A percentile compares a stretch with the other conserved stretches of the same genome.
phyloP scores from a whole-genome alignment of 2,888 invertebrate genomes.

The Pristionchus exspectatus region DNA sequence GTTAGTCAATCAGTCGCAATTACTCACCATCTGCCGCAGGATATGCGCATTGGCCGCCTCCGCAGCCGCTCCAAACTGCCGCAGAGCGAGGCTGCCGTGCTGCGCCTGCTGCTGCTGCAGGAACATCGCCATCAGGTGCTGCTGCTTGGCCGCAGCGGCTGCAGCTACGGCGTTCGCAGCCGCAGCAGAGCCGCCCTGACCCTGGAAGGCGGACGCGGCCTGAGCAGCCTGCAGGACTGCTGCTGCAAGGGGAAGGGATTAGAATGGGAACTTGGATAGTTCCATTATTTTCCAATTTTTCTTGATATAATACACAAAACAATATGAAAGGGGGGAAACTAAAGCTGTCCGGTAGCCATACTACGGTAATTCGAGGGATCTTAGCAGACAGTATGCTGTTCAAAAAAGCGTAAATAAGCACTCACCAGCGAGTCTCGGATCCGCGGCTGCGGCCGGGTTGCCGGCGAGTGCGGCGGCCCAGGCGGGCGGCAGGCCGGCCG shows the following conservation, averaged over 20 bases:
- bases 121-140: neutral
- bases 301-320: too few relatives aligned
- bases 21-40: constrained; percentile 18
- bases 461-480: constrained; percentile 45
- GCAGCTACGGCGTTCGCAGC: neutral
- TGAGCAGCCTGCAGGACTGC: constrained; percentile 5
- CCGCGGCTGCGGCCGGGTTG: neutral
- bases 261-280: neutral
- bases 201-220: neutral
- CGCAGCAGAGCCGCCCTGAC: neutral
- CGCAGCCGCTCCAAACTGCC: constrained; percentile 12
- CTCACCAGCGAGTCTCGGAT: constrained; percentile 46
- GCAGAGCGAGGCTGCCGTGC: neutral
- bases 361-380: too few relatives aligned
- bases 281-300: too few relatives aligned
- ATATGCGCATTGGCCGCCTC: neutral
- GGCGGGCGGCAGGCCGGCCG: neutral
- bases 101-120: constrained; percentile 26
- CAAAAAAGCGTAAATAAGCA: neutral
- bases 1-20: neutral
- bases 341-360: too few relatives aligned
- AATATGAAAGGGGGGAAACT: too few relatives aligned
- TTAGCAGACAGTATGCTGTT: too few relatives aligned
- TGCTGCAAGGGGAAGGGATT: neutral
- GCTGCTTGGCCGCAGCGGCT: constrained; percentile 32